Percentiles rank a stretch among this genome's conserved stretches.
Conservation (phyloP, 2,888 invertebrate genomes). For the Acholoe squamosa region DNA sequence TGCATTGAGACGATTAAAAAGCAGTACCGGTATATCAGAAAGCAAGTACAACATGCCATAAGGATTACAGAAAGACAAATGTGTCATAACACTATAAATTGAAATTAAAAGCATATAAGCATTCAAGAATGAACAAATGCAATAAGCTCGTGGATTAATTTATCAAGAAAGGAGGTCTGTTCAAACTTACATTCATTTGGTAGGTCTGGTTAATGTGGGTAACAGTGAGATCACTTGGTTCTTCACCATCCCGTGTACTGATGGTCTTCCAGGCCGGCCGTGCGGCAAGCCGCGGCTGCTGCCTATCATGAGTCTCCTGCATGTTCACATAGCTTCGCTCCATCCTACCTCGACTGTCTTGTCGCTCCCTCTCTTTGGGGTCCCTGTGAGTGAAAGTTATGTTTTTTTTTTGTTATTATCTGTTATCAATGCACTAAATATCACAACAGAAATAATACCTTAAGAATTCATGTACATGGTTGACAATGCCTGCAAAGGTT, state of each 20-base stretch:
- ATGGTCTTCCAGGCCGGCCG: slow-evolving; percentile 69
- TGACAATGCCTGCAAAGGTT: no score
- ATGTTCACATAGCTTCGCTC: slow-evolving; percentile 42
- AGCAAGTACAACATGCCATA: not conserved
- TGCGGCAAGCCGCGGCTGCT: slow-evolving; percentile 60
- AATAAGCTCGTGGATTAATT: no score
- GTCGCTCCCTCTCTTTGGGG: not conserved
- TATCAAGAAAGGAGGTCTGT: no score
- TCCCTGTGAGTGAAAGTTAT: not conserved
- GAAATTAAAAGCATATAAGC: no score
- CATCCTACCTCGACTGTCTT: slow-evolving; percentile 26
- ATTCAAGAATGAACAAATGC: no score
- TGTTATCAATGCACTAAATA: no score
- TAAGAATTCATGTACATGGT: no score
- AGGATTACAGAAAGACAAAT: no score
- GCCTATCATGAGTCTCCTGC: slow-evolving; percentile 57
- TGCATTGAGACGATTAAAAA: no score
- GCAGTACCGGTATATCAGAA: not conserved
- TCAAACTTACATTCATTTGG: slow-evolving; percentile 69
- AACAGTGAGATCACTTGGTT: slow-evolving; percentile 81
- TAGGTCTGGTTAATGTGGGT: slow-evolving; percentile 82
- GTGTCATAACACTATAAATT: no score
- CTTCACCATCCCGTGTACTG: slow-evolving; percentile 73
- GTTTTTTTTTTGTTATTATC: not conserved
- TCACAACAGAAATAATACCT: no score